phyloP scores from a whole-genome alignment of 2,888 invertebrate genomes.

The Aricia artaxerxes region DNA sequence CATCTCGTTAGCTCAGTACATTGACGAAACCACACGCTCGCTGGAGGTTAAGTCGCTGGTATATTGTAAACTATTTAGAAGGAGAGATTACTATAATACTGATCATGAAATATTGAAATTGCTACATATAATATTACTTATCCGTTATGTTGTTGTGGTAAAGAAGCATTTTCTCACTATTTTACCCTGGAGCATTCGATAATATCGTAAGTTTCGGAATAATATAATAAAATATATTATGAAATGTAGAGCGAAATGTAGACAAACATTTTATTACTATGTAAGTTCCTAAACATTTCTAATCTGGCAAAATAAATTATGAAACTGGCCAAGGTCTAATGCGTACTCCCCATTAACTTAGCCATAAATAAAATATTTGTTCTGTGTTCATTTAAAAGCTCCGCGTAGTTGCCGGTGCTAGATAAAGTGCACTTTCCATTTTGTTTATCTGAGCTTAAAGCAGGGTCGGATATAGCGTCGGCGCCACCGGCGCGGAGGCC shows the following conservation, averaged over 20 bases:
- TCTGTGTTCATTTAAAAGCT: neutral
- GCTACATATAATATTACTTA: too few relatives aligned
- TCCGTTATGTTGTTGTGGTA: too few relatives aligned
- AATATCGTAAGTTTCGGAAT: too few relatives aligned
- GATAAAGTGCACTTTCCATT: conserved; percentile 14
- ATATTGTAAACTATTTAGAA: neutral
- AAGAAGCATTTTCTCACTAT: too few relatives aligned
- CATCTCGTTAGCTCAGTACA: conserved; percentile 14
- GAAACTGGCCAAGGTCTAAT: neutral
- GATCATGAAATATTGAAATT: too few relatives aligned
- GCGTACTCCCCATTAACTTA: neutral
- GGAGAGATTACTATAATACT: too few relatives aligned
- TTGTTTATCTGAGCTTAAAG: conserved; percentile 11
- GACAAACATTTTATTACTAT: too few relatives aligned
- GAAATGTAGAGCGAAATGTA: too few relatives aligned
- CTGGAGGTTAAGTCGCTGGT: neutral
- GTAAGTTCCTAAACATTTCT: too few relatives aligned
- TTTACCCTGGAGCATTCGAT: too few relatives aligned
- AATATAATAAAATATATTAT: too few relatives aligned
- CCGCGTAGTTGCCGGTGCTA: neutral
- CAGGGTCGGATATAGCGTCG: neutral
- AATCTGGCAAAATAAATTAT: neutral
- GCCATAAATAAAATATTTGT: neutral
- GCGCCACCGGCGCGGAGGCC: neutral
- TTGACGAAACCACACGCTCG: neutral